Evolutionary conservation across 2,797 vertebrate species (phyloP).

Genomic region (Toxotes lorentzi): DNA sequence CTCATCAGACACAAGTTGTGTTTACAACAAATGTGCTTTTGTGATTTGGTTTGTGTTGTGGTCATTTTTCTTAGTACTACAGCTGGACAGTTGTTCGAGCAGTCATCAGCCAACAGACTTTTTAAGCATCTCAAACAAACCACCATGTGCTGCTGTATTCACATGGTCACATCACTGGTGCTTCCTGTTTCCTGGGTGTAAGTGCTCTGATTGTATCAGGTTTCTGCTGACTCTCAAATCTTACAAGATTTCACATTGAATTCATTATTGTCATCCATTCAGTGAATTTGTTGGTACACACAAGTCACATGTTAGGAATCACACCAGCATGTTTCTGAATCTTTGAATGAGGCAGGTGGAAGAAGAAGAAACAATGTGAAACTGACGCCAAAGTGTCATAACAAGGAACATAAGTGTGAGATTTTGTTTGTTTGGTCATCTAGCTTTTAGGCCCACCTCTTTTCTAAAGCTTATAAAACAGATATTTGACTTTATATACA

Average conservation of each 20-base stretch:
- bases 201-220: background rate
- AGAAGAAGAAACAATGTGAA: background rate
- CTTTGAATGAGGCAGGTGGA: too few species aligned
- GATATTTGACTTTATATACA: background rate
- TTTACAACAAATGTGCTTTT: too few species aligned
- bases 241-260: background rate
- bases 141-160: background rate
- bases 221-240: background rate
- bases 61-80: background rate
- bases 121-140: background rate
- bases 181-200: constrained; percentile 4
- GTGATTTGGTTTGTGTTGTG: too few species aligned
- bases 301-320: background rate
- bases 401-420: background rate
- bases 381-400: background rate
- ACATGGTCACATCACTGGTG: background rate
- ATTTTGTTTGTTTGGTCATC: background rate
- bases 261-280: background rate
- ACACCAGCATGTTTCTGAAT: background rate
- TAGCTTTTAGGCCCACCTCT: background rate
- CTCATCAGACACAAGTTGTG: too few species aligned
- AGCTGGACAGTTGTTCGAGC: too few species aligned
- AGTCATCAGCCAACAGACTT: background rate
- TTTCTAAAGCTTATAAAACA: background rate
- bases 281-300: background rate